Evolutionary conservation across 2,113 vertebrate species (phyloP), one percentile per base, ranked within the genome.

Genomic region (Phyllostomus discolor): DNA sequence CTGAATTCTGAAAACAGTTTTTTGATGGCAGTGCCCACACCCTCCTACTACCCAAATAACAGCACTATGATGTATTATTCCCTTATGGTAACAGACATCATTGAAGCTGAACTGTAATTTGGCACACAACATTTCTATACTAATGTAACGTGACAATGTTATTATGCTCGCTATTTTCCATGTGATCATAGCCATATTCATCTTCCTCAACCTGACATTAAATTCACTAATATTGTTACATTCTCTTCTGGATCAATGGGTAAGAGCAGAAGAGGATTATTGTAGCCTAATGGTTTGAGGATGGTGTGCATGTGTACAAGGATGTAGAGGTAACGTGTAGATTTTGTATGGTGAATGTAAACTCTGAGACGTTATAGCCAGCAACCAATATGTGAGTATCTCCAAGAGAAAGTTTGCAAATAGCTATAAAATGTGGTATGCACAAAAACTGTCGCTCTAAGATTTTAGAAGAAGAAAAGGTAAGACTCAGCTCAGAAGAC

Each of bases 131-230:
- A 93, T 80, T 98, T 97, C 96, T 95, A 93, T 84, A 96, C 95
- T 97, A 98, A 98, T 94, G 90, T 91, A 97, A 98, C 96, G 94
- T 97, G 98, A 98, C 97, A 97, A 78, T 90, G 66, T 97, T 98
- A 98, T 98, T 98, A 98, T 67, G 75, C 92, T 97, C 90, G 17
- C 87, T 97, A 88, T 98, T 98, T 98, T 97, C 95, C 76, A 73
- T 96, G 91, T 87, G 92, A 88, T 95, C 97, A 98, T 93, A 97
- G 85, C 83, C 83, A 91, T 95, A 97, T 97, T 98, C 96, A 97
- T 98, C 97, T 98, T 95, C 88, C 89, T 78, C 89, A 98, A 95
- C 54, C 31, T 96, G 95, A 91, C 96, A 96, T 96, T 98, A 92
- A 90, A 19, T 80, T 96, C 94, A 92, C 76, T 96, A 97, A 96